Percentiles rank a stretch among this genome's conserved stretches.
Conservation (phyloP, 2,888 invertebrate genomes). For the Diaprepes abbreviatus region DNA sequence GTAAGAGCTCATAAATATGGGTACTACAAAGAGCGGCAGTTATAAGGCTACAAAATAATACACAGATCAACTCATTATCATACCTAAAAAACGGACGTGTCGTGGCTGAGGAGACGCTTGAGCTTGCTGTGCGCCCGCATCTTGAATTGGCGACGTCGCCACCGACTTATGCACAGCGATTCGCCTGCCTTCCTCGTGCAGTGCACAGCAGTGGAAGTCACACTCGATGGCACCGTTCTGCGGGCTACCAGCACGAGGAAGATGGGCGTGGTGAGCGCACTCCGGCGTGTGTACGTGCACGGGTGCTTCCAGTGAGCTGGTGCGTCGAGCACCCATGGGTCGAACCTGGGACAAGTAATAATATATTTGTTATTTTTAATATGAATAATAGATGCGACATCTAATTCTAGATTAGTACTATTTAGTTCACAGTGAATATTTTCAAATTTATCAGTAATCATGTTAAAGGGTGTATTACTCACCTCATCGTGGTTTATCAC, state of each 20-base stretch:
- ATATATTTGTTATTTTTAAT: no score
- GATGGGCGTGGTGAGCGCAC: slow-evolving; percentile 80
- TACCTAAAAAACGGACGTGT: slow-evolving; percentile 83
- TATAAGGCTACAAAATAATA: no score
- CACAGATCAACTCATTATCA: no score
- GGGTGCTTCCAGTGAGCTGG: slow-evolving; percentile 76
- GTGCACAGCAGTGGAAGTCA: slow-evolving; percentile 95
- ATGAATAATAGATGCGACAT: no score
- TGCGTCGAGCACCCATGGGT: slow-evolving; percentile 44
- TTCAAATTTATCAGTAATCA: no score
- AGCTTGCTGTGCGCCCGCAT: slow-evolving; percentile 62
- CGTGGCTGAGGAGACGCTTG: slow-evolving; percentile 70
- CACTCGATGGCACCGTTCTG: slow-evolving; percentile 80
- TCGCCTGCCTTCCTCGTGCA: slow-evolving; percentile 93
- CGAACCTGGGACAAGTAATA: slow-evolving; percentile 41
- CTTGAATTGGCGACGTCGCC: slow-evolving; percentile 91
- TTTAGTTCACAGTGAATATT: no score
- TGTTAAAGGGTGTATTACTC: no score
- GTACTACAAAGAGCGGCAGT: no score
- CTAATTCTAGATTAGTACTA: no score
- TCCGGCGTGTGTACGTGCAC: slow-evolving; percentile 88
- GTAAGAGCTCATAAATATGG: no score
- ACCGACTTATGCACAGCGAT: slow-evolving; percentile 94
- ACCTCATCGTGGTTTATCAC: slow-evolving; percentile 94
- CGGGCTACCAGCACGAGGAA: slow-evolving; percentile 76